Evolutionary conservation across 2,113 vertebrate genomes (phyloP).

Genomic region (Synchiropus splendidus): DNA sequence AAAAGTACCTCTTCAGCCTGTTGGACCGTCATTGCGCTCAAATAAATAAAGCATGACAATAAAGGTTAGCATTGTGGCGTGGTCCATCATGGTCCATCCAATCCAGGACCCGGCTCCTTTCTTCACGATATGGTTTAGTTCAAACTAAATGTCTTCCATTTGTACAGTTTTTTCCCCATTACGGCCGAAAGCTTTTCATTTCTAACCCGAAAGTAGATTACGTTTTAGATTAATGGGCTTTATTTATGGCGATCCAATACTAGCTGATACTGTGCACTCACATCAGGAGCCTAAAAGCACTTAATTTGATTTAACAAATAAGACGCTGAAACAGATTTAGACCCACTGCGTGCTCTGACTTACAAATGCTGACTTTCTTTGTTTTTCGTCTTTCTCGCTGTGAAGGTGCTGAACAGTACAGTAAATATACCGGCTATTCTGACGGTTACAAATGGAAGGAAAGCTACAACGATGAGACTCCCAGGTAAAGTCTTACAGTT

Average conservation of each 20-base stretch:
- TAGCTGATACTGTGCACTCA: constrained; percentile 33
- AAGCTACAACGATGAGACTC: constrained; percentile 43
- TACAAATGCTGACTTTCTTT: constrained; percentile 19
- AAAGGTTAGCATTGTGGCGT: too few species aligned
- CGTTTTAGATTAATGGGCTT: constrained; percentile 46
- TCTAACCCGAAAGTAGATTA: constrained; percentile 44
- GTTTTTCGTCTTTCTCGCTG: constrained; percentile 7
- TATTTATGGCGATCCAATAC: constrained; percentile 52
- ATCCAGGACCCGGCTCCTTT: too few species aligned
- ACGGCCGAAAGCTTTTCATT: constrained; percentile 51
- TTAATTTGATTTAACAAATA: constrained; percentile 48
- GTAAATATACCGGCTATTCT: constrained; percentile 90
- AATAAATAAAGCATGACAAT: too few species aligned
- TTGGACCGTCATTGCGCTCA: too few species aligned
- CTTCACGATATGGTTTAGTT: background rate
- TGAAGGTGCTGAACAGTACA: constrained; percentile 89
- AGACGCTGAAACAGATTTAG: constrained; percentile 29
- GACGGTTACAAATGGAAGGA: constrained; percentile 79
- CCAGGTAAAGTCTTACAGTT: constrained; percentile 34
- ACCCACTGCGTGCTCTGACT: constrained; percentile 21
- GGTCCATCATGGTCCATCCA: too few species aligned
- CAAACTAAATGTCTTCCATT: constrained; percentile 16
- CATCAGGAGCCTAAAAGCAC: constrained; percentile 31
- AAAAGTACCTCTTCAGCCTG: too few species aligned
- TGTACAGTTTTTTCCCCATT: constrained; percentile 26